Evolutionary conservation across 2,113 vertebrate genomes (phyloP), one percentile per base, ranked within the genome.

Genomic region (Pollimyrus isidori): DNA sequence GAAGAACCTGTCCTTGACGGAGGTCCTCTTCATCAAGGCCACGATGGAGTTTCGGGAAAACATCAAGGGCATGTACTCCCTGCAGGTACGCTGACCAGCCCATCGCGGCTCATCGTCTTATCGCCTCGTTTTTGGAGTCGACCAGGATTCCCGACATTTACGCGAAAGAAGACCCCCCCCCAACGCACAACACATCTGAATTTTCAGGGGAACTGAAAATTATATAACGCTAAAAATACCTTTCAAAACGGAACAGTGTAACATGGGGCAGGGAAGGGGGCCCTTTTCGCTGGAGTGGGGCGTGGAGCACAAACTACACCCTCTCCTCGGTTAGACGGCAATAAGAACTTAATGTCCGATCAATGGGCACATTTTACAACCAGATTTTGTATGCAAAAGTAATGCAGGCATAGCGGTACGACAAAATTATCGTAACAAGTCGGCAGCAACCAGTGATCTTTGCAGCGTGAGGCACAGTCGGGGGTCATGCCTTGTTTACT

Each of bases 1-100:
- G 1, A 95, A 95, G 84, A 95, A 97, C 89, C 96, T 98, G 91
- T 97, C 98, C 0, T 93, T 93, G n/a, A 95, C 96, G 0, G 98
- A 99, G 91, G 95, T 86, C 87, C 94, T 99, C 80, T 99, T 99
- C 91, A 97, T 98, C 23, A 94, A 93, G 65, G 97, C 98, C 91
- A 99, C 98, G 0, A 96, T 96, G 89, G 95, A 96, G 90, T 99
- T 99, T 92, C 95, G 98, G 92, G 96, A 96, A 87, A 97, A 95
- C 88, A 97, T 99, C 91, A 99, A 99, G 90, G 96, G 96, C 92
- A 98, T 99, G 97, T 99, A 98, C 92, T 97, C 97, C 0, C 90
- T 97, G 39, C 96, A 97, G 17, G 98, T 99, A 93, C 98, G 96
- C 23, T 11, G 30, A 45, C 23, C 17, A 4, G 10, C n/a, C 42